Evolutionary conservation across 2,113 vertebrate genomes (phyloP).

Genomic region (Stigmatopora argus): DNA sequence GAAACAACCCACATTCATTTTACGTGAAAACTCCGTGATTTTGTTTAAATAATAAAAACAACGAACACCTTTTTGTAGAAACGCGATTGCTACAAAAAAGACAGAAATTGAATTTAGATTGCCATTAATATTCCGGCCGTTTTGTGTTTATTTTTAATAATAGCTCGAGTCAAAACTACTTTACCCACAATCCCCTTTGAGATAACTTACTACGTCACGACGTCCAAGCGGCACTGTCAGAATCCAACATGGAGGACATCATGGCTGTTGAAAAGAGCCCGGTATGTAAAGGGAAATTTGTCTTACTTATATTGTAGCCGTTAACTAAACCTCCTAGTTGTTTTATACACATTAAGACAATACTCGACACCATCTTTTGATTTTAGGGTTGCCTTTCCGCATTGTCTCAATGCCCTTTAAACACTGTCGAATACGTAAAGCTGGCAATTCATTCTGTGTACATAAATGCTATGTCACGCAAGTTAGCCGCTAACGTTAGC

Average conservation of each 20-base stretch:
- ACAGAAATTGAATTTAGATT: no score
- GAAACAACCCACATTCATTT: no score
- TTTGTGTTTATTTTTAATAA: no score
- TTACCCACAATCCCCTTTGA: slow-evolving; percentile 39
- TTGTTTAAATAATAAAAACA: no score
- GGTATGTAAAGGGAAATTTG: slow-evolving; percentile 44
- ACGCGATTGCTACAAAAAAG: no score
- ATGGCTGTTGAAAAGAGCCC: slow-evolving; percentile 69
- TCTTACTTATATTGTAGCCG: slow-evolving; percentile 5
- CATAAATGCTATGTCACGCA: slow-evolving; percentile 57
- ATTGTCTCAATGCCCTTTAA: neutral
- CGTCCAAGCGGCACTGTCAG: neutral
- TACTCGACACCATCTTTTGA: fast-evolving
- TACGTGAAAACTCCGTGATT: no score
- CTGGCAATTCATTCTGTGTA: slow-evolving; percentile 65
- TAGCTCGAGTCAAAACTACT: slow-evolving; percentile 32
- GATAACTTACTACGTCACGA: slow-evolving; percentile 21
- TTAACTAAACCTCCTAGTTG: neutral
- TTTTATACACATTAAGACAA: fast-evolving
- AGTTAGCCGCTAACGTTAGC: slow-evolving; percentile 46
- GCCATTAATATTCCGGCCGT: no score
- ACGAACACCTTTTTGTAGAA: no score
- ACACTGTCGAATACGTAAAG: slow-evolving; percentile 26
- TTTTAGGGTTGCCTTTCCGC: neutral
- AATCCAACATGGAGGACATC: slow-evolving; percentile 70